Base-by-base conservation (phyloP, 2,113 vertebrate genomes). In the Hypocryptadius cinnamomeus region DNA sequence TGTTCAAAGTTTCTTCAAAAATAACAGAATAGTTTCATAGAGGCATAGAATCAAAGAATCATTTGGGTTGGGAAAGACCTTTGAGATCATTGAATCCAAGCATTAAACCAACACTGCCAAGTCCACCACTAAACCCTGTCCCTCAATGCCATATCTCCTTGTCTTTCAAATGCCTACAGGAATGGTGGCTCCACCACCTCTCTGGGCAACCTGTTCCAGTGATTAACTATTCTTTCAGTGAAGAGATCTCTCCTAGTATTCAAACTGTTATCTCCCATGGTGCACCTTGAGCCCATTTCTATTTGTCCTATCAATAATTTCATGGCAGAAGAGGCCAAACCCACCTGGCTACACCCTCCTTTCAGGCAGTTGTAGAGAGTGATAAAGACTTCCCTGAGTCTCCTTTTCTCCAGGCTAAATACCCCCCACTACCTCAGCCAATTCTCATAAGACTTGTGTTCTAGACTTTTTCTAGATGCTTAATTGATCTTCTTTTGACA, bases 81-180 rank as follows among this genome's bases (percentile, higher is more conserved):
- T 84, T 54, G 12, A 69, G 35, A 53, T 35, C 31, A 27, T 30
- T 2, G 1, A 57, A 22, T 65, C 31, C 33, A 56, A 47, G 45
- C 1, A 2, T 33, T 13, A 70, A 53, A 19, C 9, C 17, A 35
- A 10, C 37, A 39, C 15, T 53, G 4, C 12, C 7, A 65, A 85
- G 14, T 68, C 40, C 39, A 44, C 30, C 7, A 40, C 25, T 50
- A 42, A 86, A 64, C 9, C 10, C 3, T 13, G 22, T 66, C 22
- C 6, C 7, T 44, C 24, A 31, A 3, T 7, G 3, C 9, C 14
- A 8, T 3, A 13, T 72, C 39, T 79, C 11, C 28, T 16, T 0
- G 0, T 25, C 15, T 76, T 79, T n/a, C 60, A 71, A 63, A 64
- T 78, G 13, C 6, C 16, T 72, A 8, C n/a, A 61, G 21, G n/a